Base-by-base conservation (phyloP, 2,113 vertebrate species). In the Perognathus longimembris region DNA sequence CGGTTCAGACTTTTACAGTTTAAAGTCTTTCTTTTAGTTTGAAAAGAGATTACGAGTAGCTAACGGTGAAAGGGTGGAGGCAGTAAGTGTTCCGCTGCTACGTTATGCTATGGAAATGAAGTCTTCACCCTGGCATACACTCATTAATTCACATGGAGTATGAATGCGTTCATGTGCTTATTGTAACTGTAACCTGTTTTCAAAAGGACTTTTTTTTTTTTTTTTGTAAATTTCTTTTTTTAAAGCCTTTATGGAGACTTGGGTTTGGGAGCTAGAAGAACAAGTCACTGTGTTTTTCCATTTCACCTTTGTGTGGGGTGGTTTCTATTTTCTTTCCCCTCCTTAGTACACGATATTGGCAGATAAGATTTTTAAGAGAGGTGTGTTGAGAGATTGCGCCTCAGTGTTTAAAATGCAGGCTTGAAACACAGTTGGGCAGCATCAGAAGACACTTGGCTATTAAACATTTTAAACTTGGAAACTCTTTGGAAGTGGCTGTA, bases 391-490 rank as follows among this genome's bases (percentile, higher is more conserved):
- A 42, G 28, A 38, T 81, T 93, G 63, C 83, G 80, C 12, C 42
- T 38, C 6, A 24, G 12, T 85, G 11, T 40, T 71, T 54, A 86
- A 57, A 91, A 89, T 79, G 30, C 45, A 38, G 24, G 69, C 82
- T 71, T 96, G 82, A 20, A 50, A 89, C 90, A 76, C 45, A 76
- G 36, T 91, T 92, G 64, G 45, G 70, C 86, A 67, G 66, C 88
- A 95, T 79, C 95, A 79, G 86, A 94, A 66, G 42, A 93, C 80
- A 93, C 34, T 89, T 92, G 77, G 96, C 97, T 97, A 92, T 98
- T 98, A 97, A 97, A 54, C 97, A 97, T 97, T 98, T 97, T 95
- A 93, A 95, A 93, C 90, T 98, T 98, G 98, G 96, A 97, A 97
- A 97, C 96, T 96, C 95, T 96, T 98, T 95, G 96, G 63, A 94